Conservation (phyloP, 2,113 vertebrate species). For the Nanorana parkeri region DNA sequence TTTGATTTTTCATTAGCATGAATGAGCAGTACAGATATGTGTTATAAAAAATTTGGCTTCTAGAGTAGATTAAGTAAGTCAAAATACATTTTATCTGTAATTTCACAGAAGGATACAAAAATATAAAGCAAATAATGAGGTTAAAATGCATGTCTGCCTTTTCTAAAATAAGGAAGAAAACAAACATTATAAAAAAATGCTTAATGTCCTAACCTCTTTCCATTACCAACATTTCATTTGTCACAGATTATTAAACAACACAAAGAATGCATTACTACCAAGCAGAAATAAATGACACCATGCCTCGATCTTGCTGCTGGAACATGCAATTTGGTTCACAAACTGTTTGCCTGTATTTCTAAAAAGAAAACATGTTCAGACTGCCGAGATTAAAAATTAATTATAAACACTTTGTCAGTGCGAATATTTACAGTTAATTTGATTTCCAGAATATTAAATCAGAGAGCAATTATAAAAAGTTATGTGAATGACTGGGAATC, state of each 20-base stretch:
- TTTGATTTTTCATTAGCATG: conserved; percentile 14
- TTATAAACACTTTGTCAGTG: conserved; percentile 64
- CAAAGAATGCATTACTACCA: conserved; percentile 56
- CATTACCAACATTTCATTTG: conserved; percentile 55
- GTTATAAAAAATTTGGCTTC: neutral
- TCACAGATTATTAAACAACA: conserved; percentile 62
- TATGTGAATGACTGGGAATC: conserved; percentile 63
- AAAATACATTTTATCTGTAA: conserved; percentile 9
- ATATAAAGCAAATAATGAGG: conserved; percentile 17
- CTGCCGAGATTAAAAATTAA: conserved; percentile 71
- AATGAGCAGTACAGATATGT: neutral
- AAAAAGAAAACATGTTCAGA: conserved; percentile 61
- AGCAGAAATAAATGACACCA: conserved; percentile 62
- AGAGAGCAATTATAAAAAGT: conserved; percentile 64
- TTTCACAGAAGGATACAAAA: conserved; percentile 4
- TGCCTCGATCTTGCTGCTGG: conserved; percentile 59
- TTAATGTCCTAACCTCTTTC: conserved; percentile 52
- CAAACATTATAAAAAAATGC: conserved; percentile 44
- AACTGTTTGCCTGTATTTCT: conserved; percentile 57
- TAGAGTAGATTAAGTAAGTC: conserved; percentile 20
- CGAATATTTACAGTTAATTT: conserved; percentile 75
- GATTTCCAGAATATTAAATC: conserved; percentile 67
- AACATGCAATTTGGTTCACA: conserved; percentile 59
- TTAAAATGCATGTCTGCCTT: neutral
- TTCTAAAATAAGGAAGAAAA: conserved; percentile 40